These are phyloP conservation scores for Caerostris extrusa DNA, from an alignment of 1,140 invertebrate genomes.

Conservation along the genomic window DNA sequence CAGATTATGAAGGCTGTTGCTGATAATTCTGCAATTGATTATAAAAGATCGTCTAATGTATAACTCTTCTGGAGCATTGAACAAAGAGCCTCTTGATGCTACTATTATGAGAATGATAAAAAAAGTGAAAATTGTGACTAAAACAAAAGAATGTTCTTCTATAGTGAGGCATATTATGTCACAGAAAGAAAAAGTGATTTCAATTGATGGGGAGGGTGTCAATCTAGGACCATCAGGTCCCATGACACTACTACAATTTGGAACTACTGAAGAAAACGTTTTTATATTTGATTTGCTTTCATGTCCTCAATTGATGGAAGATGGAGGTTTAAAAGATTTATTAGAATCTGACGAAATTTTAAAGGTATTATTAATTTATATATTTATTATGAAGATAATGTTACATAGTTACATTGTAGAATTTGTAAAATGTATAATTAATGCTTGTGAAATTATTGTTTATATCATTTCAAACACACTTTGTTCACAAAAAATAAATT, in stretches of 20 bases:
- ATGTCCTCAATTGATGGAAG: slow-evolving; percentile 89
- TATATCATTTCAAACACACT: no score
- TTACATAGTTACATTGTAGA: background rate
- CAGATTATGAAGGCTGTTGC: slow-evolving; percentile 84
- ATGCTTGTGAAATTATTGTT: no score
- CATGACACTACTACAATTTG: slow-evolving; percentile 93
- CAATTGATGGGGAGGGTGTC: slow-evolving; percentile 94
- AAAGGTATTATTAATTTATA: slow-evolving; percentile 86
- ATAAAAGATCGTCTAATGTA: slow-evolving; percentile 74
- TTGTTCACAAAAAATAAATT: no score
- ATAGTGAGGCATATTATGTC: slow-evolving; percentile 89
- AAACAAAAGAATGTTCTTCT: slow-evolving; percentile 85
- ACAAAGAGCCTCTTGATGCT: slow-evolving; percentile 68
- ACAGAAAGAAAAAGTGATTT: slow-evolving; percentile 84
- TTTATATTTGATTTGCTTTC: slow-evolving; percentile 93
- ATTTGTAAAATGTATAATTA: no score
- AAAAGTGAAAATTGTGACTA: slow-evolving; percentile 79
- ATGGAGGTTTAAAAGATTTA: slow-evolving; percentile 89
- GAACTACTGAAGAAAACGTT: slow-evolving; percentile 84
- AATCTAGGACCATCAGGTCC: slow-evolving; percentile 88
- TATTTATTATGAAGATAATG: no score
- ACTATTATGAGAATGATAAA: slow-evolving; percentile 72
- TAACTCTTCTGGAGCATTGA: background rate
- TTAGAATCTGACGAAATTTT: slow-evolving; percentile 91
- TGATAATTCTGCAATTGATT: slow-evolving; percentile 92